Conservation (phyloP, 2,888 invertebrate species). For the Heteromurus nitidus region DNA sequence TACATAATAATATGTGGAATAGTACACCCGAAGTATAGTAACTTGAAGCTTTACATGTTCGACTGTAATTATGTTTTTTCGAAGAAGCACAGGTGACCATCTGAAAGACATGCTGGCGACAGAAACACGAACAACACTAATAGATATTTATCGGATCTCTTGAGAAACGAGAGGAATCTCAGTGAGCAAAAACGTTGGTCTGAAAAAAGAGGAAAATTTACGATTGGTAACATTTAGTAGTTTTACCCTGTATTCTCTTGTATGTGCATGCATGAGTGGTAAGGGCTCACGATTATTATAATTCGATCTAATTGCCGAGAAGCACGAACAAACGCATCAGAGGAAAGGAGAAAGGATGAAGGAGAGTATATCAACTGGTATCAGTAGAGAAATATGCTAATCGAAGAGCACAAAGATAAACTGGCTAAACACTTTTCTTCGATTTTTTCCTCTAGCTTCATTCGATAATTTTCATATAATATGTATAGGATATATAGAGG, state of each 20-base stretch:
- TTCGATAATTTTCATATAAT: too few species aligned
- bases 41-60: too few species aligned
- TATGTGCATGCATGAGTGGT: constrained; percentile 11
- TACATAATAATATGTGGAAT: too few species aligned
- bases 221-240: constrained; percentile 25
- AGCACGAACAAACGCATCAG: constrained; percentile 63
- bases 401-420: constrained; percentile 1
- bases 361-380: background rate
- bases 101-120: constrained; percentile 23
- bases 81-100: background rate
- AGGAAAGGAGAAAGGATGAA: background rate
- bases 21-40: too few species aligned
- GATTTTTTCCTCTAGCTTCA: too few species aligned
- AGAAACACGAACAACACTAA: constrained; percentile 39
- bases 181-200: constrained; percentile 10
- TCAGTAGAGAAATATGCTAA: background rate
- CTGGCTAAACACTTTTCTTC: constrained; percentile 5
- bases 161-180: background rate
- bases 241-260: too few species aligned
- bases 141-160: constrained; percentile 46
- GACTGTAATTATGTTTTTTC: too few species aligned
- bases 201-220: constrained; percentile 17
- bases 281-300: constrained; percentile 70
- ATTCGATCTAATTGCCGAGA: constrained; percentile 71
- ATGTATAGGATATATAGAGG: too few species aligned